Evolutionary conservation across 2,113 vertebrate species (phyloP), one percentile per base, ranked within the genome.

Genomic region (Syrmaticus mikado): DNA sequence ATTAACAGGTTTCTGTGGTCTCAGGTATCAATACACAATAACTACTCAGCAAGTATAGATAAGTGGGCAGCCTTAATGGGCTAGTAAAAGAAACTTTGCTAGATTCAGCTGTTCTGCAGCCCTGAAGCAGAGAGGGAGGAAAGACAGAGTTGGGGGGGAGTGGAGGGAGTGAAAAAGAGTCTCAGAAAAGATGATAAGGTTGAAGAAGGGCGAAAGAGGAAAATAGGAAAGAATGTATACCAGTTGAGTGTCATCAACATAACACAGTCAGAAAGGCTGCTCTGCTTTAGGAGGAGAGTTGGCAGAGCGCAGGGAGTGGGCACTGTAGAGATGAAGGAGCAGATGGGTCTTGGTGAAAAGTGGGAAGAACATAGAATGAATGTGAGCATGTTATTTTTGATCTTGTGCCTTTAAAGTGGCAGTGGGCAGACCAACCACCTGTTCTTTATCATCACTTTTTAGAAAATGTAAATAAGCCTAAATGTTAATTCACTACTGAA

Each of bases 381-480:
- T 91, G 60, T 85, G 53, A 80, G 46, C 41, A 19, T 75, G n/a
- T 89, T 92, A 75, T 81, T 92, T 90, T 92, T 95, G 92, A 84
- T 92, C 86, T 86, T 62, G 62, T 92, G 81, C 83, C 90, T 95
- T 94, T 92, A 88, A 92, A 96, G 90, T 87, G 81, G 57, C 50
- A 87, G 70, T 90, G 81, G 57, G 77, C 83, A 93, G 88, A 87
- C 83, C 65, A 82, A 92, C 88, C 86, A 89, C 80, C 86, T 95
- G 92, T 86, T 92, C 58, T 93, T 94, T 88, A 90, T 94, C 72
- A 91, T 88, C 79, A 64, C 80, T 78, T 92, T 93, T 92, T 94
- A 88, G 70, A 82, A 94, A 94, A 94, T 89, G 77, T 95, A 94
- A 94, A 96, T 96, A 90, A 94, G 32, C 20, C 2, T 9, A 28